These are phyloP conservation scores for Kryptolebias marmoratus DNA, from an alignment of 2,113 vertebrate species.

Conservation along the genomic window DNA sequence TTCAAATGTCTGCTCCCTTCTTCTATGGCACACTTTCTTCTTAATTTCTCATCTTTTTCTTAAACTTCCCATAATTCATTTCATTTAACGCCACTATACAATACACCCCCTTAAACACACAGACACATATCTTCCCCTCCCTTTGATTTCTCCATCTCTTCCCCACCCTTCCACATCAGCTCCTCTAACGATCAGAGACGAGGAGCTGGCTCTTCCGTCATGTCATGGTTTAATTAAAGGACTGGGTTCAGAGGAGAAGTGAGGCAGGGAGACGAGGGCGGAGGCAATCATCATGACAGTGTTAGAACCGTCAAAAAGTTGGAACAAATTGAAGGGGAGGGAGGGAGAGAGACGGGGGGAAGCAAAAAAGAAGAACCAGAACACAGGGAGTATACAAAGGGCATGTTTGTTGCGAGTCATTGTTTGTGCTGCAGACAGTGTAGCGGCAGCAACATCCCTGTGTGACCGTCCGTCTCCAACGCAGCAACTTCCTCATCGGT, in stretches of 20 bases:
- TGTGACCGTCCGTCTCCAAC: slow-evolving; percentile 4
- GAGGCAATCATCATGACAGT: neutral
- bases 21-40: neutral
- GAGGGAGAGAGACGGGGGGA: neutral
- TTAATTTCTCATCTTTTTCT: neutral
- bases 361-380: neutral
- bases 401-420: slow-evolving; percentile 26
- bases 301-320: neutral
- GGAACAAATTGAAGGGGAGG: slow-evolving; percentile 6
- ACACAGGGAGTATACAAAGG: slow-evolving; percentile 13
- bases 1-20: too few species aligned
- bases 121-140: neutral
- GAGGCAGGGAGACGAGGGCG: neutral
- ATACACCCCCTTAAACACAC: neutral
- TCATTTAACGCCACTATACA: slow-evolving; percentile 28
- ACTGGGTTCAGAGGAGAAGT: neutral
- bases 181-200: slow-evolving; percentile 44
- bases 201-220: slow-evolving; percentile 39
- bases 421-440: slow-evolving; percentile 23
- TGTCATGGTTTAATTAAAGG: slow-evolving; percentile 62
- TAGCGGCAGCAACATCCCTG: neutral
- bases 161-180: slow-evolving; percentile 28
- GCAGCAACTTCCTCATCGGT: slow-evolving; percentile 38
- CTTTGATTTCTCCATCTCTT: slow-evolving; percentile 4
- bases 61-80: slow-evolving; percentile 4